Evolutionary conservation across 1,140 invertebrate genomes (phyloP), one percentile per base, ranked within the genome.

Genomic region (Drosophila nannoptera): DNA sequence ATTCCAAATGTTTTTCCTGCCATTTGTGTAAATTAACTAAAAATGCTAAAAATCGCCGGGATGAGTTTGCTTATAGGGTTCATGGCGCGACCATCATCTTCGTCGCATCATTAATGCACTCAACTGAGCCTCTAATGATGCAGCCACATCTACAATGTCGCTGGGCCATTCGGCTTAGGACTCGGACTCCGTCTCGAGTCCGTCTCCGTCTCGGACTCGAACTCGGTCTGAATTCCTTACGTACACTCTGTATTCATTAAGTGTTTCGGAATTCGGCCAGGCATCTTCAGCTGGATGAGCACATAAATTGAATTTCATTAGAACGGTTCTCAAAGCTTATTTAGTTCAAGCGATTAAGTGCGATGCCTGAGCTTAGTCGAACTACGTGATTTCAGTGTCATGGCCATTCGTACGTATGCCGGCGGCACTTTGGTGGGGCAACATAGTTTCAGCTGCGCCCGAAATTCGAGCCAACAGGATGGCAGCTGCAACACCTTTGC

Each of bases 11-110:
- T 87, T 87, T 86, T 88, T 86, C 78, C 80, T 83, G 75, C 40
- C 33, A 36, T 48, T 71, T 69, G 77, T 78, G 87, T 87, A 88
- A 88, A 88, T 88, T 88, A 87, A 88, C 87, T 88, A 88, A 88
- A 88, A 88, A 88, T 88, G 76, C 73, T 88, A 73, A 88, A 83
- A 88, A 88, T 88, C 83, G 87, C 73, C 64, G 77, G 43, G 76
- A 83, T 83, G 78, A 83, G 78, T 83, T 84, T 73, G 78, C 78
- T 84, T 81, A 78, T 81, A 83, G 78, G 78, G 78, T 68, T 80
- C 75, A 78, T 82, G 78, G 72, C 63, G 35, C 72, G 73, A 50
- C 49, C 66, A 70, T 71, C 77, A 73, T 73, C 73, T 77, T 43
- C 40, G 68, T 16, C n/a, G 5, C 33, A 42, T 43, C 40, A 64